Evolutionary conservation across 2,113 vertebrate species (phyloP), one percentile per base, ranked within the genome.

Genomic region (Lutjanus erythropterus): DNA sequence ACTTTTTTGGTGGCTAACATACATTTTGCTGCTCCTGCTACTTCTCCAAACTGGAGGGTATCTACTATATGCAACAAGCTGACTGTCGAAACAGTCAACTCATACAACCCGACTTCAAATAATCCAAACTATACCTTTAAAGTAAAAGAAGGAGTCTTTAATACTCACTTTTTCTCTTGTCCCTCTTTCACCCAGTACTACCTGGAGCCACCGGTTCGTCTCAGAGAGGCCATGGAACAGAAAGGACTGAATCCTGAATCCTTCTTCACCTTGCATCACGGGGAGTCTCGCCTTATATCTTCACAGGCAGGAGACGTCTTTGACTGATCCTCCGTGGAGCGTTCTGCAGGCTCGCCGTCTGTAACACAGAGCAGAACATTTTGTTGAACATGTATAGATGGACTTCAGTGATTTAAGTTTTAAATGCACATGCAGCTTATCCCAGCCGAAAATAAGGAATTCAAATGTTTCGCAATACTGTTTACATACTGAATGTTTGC

Each of bases 191-290:
- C 53, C 66, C 53, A 99, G 98, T 94, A 95, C 91, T 99, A 98
- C 87, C 90, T 99, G 90, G 98, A 99, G 61, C 98, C 98, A n/a
- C 97, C 96, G 0, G 64, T 85, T 50, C 97, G 94, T 86, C 89
- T 99, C 82, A 93, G 87, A 37, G 96, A 96, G 92, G 97, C 97
- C 52, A 88, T 99, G 83, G 95, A 96, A 58, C 93, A 93, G 90
- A 96, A 95, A 0, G 96, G 96, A 77, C 94, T 97, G 81, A 94
- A 94, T 49, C 88, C 89, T 29, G 96, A 97, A 2, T 95, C 95
- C 50, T 99, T 99, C 94, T 97, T 99, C 92, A 93, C 97, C 9
- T 80, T 99, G 80, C 93, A 93, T 72, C 98, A 99, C 0, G 98
- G 98, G 73, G 98, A 98, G 83, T 97, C 98, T 23, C 95, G 94